phyloP scores from a whole-genome alignment of 2,113 vertebrate genomes.

The Urocitellus parryii region DNA sequence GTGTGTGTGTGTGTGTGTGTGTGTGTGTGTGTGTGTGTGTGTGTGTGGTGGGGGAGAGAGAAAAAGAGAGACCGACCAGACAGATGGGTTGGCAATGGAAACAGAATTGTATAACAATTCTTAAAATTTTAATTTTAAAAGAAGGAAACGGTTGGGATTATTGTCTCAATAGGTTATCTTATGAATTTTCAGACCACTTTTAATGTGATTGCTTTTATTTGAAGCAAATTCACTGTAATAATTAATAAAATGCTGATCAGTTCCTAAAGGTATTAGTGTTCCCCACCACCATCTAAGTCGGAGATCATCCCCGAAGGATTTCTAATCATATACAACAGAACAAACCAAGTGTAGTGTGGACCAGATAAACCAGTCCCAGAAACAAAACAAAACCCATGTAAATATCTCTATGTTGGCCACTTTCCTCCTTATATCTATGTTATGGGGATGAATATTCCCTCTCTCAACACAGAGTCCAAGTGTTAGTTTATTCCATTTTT shows the following conservation, averaged over 20 bases:
- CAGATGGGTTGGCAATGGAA: slow-evolving; percentile 30
- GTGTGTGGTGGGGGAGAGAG: background rate
- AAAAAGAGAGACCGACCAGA: background rate
- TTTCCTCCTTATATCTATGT: background rate
- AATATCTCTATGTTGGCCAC: background rate
- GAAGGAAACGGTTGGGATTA: background rate
- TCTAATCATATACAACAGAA: background rate
- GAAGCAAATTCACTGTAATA: background rate
- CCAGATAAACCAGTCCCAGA: background rate
- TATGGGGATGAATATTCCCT: background rate
- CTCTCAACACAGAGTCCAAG: background rate
- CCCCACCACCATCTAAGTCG: background rate
- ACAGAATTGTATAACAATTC: slow-evolving; percentile 15
- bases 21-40: background rate
- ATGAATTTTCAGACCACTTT: slow-evolving; percentile 29
- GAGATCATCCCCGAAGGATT: background rate
- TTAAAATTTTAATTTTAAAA: slow-evolving; percentile 34
- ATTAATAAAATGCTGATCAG: slow-evolving; percentile 7
- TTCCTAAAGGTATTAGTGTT: background rate
- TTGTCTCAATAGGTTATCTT: background rate
- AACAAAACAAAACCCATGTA: background rate
- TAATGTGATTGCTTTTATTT: slow-evolving; percentile 26
- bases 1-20: background rate
- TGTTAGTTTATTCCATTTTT: slow-evolving; percentile 18
- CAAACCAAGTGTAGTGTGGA: background rate